phyloP scores from a whole-genome alignment of 2,113 vertebrate genomes.

The Lagopus muta region DNA sequence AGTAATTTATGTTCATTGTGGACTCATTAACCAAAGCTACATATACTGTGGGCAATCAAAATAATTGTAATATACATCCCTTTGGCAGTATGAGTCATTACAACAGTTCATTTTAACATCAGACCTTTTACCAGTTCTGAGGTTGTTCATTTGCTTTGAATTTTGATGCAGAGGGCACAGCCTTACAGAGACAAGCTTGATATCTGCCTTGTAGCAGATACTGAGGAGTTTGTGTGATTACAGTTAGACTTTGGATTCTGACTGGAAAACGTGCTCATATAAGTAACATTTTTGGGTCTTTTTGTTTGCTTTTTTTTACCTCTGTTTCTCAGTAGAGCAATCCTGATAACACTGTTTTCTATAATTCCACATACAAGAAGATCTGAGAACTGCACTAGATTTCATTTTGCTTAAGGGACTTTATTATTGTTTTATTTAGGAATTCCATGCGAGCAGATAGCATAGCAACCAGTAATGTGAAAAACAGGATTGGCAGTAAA shows the following conservation, averaged over 20 bases:
- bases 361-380: neutral
- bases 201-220: neutral
- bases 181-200: neutral
- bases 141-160: neutral
- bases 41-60: neutral
- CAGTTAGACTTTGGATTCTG: neutral
- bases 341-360: neutral
- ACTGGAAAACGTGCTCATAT: neutral
- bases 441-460: constrained; percentile 86
- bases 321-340: neutral
- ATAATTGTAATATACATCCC: accelerated
- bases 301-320: neutral
- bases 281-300: neutral
- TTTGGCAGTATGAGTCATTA: neutral
- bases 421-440: constrained; percentile 50
- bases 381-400: neutral
- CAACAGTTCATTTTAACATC: neutral
- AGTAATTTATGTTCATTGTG: neutral
- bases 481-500: constrained; percentile 90
- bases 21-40: neutral
- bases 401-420: neutral
- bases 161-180: neutral
- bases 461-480: constrained; percentile 81
- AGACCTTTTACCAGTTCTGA: neutral
- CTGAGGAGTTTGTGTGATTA: neutral